phyloP scores from a whole-genome alignment of 2,888 invertebrate genomes.

The Busseola fusca region DNA sequence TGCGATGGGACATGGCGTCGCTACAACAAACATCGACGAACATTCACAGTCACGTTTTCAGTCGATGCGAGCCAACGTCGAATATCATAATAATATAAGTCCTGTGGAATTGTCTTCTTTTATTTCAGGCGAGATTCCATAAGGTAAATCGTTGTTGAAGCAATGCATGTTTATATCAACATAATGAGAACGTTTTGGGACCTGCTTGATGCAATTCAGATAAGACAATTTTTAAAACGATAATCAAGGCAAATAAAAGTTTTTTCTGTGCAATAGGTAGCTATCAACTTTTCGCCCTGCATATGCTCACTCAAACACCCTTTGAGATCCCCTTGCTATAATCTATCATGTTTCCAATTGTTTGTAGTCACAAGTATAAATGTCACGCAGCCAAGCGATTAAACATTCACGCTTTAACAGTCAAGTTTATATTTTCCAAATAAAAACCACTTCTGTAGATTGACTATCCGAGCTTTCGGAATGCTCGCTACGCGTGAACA shows the following conservation, averaged over 20 bases:
- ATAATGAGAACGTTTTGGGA: constrained; percentile 13
- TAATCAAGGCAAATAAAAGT: background rate
- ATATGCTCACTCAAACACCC: too few relatives aligned
- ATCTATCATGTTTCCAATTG: background rate
- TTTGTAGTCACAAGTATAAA: constrained; percentile 10
- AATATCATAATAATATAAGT: constrained; percentile 68
- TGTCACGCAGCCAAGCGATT: constrained; percentile 4
- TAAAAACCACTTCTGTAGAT: constrained; percentile 37
- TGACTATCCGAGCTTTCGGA: constrained; percentile 24
- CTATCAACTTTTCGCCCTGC: background rate
- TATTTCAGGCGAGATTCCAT: constrained; percentile 68
- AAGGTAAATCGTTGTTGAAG: constrained; percentile 57
- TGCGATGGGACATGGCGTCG: constrained; percentile 30
- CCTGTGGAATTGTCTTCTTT: constrained; percentile 61
- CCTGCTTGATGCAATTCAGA: background rate
- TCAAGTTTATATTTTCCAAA: constrained; percentile 26
- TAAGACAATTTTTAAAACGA: background rate
- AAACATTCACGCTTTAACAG: constrained; percentile 12
- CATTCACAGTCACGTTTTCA: constrained; percentile 41
- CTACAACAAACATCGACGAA: constrained; percentile 49
- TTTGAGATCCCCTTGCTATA: too few relatives aligned
- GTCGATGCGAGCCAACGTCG: constrained; percentile 60
- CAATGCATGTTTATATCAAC: constrained; percentile 57
- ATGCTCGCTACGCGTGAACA: constrained; percentile 17
- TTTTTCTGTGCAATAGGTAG: background rate